These are phyloP conservation scores for Noturus placidus DNA, from an alignment of 2,113 vertebrate genomes.

Conservation along the genomic window DNA sequence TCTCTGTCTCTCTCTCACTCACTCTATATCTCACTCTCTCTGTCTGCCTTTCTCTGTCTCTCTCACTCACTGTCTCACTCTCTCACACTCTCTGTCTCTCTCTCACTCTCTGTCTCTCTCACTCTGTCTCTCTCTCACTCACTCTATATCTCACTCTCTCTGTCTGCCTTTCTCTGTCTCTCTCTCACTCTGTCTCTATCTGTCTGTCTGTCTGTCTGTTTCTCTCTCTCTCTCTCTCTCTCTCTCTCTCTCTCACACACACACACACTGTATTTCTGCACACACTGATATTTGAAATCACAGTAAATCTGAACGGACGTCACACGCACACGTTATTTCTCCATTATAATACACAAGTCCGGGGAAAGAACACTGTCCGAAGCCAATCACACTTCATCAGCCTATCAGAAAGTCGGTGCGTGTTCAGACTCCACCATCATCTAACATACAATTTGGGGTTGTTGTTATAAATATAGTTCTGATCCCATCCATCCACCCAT, in stretches of 20 bases:
- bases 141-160: no score
- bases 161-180: no score
- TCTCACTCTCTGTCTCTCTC: no score
- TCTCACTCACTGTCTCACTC: not conserved
- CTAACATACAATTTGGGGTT: slow-evolving; percentile 26
- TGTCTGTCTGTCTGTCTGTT: no score
- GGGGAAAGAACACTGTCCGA: not conserved
- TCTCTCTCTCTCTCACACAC: not conserved
- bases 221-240: slow-evolving; percentile 28
- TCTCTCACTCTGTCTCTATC: no score
- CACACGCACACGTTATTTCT: not conserved
- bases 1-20: no score
- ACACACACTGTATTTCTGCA: slow-evolving; percentile 13
- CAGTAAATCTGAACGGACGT: slow-evolving; percentile 29
- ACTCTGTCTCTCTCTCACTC: no score
- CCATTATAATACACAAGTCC: slow-evolving; percentile 7
- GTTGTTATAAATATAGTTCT: slow-evolving; percentile 36
- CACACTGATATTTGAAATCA: slow-evolving; percentile 20
- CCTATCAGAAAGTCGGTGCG: not conserved
- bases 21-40: slow-evolving; percentile 18
- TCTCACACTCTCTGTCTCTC: no score
- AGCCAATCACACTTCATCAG: slow-evolving; percentile 28
- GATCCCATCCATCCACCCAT: slow-evolving; percentile 8
- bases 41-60: slow-evolving; percentile 23
- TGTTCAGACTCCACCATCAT: slow-evolving; percentile 20